Evolutionary conservation across 2,113 vertebrate species (phyloP).

Genomic region (Lagenorhynchus albirostris): DNA sequence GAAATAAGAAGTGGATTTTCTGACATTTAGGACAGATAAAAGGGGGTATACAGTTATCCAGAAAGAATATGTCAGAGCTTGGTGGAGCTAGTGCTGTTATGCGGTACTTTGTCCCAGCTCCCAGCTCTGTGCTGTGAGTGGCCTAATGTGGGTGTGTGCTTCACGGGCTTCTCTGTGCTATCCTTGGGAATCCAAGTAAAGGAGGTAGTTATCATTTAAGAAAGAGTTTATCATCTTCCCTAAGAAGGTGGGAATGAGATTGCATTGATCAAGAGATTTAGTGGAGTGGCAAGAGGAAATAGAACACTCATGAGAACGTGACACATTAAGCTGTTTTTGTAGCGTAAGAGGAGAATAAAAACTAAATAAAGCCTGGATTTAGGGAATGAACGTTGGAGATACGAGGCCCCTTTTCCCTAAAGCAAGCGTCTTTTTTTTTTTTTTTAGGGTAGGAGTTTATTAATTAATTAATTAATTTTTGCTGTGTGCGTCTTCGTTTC

Average conservation of each 20-base stretch:
- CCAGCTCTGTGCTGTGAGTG: not conserved
- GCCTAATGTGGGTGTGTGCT: rapidly evolving
- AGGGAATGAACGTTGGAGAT: not conserved
- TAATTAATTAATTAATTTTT: no score
- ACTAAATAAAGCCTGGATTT: not conserved
- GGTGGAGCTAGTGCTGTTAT: not conserved
- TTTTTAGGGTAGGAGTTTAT: no score
- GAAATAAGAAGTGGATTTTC: not conserved
- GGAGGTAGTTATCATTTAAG: not conserved
- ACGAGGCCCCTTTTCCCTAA: not conserved
- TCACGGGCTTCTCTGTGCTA: not conserved
- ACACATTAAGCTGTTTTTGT: not conserved
- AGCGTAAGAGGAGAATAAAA: not conserved
- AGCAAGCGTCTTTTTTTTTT: not conserved
- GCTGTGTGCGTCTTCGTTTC: no score
- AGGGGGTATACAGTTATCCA: not conserved
- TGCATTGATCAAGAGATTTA: not conserved
- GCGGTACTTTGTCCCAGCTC: not conserved
- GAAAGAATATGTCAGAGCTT: not conserved
- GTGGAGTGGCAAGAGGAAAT: not conserved
- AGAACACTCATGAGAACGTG: not conserved
- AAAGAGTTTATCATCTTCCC: not conserved
- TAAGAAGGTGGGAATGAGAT: not conserved
- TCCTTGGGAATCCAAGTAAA: not conserved
- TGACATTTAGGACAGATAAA: not conserved